Evolutionary conservation across 2,797 vertebrate genomes (phyloP).

Genomic region (Falco cherrug): DNA sequence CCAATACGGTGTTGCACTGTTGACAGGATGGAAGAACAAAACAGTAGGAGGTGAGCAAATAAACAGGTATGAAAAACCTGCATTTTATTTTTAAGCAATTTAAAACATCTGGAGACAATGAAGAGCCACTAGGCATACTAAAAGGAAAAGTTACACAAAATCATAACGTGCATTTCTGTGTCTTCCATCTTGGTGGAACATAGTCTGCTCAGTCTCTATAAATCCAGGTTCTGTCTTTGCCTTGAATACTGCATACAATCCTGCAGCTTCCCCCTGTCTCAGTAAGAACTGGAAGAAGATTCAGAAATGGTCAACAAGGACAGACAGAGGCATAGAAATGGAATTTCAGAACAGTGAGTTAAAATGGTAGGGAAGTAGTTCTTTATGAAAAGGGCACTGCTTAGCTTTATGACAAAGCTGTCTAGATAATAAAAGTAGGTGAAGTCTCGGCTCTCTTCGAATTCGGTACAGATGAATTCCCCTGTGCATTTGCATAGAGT

Average conservation of each 20-base stretch:
- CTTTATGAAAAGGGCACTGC: not conserved
- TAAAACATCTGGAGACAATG: not conserved
- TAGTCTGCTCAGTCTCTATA: not conserved
- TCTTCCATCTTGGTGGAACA: not conserved
- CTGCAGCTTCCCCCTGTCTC: not conserved
- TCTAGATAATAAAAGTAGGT: not conserved
- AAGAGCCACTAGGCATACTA: not conserved
- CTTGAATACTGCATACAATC: not conserved
- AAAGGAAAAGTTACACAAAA: not conserved
- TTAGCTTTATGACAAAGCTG: not conserved
- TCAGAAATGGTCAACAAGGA: not conserved
- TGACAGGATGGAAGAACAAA: not conserved
- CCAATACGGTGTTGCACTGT: not conserved
- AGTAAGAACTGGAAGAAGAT: not conserved
- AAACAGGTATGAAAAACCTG: not conserved
- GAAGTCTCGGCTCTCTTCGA: not conserved
- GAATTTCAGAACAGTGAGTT: not conserved
- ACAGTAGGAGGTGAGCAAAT: not conserved
- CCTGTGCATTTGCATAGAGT: not conserved
- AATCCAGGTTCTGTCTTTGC: not conserved
- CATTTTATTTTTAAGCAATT: not conserved
- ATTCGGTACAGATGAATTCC: not conserved
- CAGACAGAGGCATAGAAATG: not conserved
- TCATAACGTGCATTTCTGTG: not conserved
- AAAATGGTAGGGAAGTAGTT: not conserved